phyloP scores from a whole-genome alignment of 1,140 invertebrate genomes.

The Fopius arisanus region DNA sequence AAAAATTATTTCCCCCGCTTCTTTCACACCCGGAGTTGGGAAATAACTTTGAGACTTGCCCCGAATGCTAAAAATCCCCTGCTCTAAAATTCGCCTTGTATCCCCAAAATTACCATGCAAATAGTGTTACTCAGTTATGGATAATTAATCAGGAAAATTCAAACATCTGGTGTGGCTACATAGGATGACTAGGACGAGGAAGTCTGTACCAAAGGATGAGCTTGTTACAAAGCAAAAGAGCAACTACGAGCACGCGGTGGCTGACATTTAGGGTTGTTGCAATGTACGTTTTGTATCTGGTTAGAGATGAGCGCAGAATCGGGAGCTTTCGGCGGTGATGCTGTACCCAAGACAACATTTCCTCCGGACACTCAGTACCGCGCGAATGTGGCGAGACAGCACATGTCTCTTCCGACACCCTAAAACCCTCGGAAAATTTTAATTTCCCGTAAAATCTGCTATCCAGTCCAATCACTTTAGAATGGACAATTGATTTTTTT shows the following conservation, averaged over 20 bases:
- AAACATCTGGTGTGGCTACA: not conserved
- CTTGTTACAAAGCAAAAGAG: not conserved
- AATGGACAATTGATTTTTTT: not conserved
- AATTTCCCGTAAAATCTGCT: too few relatives aligned
- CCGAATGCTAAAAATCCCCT: not conserved
- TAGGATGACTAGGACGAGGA: not conserved
- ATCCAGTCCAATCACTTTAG: too few relatives aligned
- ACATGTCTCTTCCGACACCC: constrained; percentile 21
- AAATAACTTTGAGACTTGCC: not conserved
- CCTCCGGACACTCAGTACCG: constrained; percentile 27
- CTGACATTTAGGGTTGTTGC: not conserved
- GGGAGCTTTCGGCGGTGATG: constrained; percentile 30
- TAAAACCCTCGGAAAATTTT: too few relatives aligned
- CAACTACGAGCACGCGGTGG: constrained; percentile 2
- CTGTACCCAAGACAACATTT: constrained; percentile 22
- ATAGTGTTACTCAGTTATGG: not conserved
- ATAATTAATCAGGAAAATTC: constrained; percentile 2
- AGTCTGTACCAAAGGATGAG: not conserved
- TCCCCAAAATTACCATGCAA: constrained; percentile 1
- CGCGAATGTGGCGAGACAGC: constrained; percentile 30
- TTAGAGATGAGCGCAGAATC: constrained; percentile 35
- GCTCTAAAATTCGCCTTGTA: not conserved
- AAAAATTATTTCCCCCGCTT: not conserved
- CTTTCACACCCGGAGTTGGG: not conserved
- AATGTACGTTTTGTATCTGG: not conserved